Conservation (phyloP, 2,888 invertebrate species). For the Anodontia alba region DNA sequence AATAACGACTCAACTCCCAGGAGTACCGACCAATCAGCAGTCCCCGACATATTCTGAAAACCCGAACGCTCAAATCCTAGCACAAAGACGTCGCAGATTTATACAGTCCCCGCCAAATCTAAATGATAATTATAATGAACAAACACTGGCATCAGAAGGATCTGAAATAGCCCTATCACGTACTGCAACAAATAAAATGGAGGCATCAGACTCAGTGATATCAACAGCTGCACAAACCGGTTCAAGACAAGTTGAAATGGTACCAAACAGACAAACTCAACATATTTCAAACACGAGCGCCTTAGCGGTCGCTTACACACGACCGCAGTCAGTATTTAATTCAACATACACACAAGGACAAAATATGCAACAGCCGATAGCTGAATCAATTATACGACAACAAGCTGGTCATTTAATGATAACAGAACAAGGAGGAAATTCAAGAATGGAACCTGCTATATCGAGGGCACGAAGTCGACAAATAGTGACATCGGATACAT, state of each 20-base stretch:
- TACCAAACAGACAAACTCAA: not conserved
- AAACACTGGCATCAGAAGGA: not conserved
- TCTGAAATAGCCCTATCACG: not conserved
- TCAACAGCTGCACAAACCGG: not conserved
- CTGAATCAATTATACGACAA: not conserved
- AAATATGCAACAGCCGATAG: not conserved
- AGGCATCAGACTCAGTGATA: not conserved
- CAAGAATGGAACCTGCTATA: not conserved
- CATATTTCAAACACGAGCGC: not conserved
- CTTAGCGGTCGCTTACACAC: not conserved
- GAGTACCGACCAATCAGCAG: conserved; percentile 15
- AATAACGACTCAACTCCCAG: conserved; percentile 15
- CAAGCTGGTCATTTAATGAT: not conserved
- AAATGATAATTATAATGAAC: not conserved
- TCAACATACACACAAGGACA: not conserved
- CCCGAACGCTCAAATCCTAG: conserved; percentile 28
- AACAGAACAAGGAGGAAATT: not conserved
- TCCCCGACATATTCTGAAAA: conserved; percentile 49
- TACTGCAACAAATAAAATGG: not conserved
- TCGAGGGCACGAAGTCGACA: not conserved
- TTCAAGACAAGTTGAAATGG: not conserved
- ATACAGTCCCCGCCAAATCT: conserved; percentile 31
- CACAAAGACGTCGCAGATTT: conserved; percentile 32
- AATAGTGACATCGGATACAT: not conserved
- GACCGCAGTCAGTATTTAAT: not conserved